A percentile compares a stretch with the other conserved stretches of the same genome.
Conservation (phyloP, 2,888 invertebrate genomes). For the Euzetes globulus region DNA sequence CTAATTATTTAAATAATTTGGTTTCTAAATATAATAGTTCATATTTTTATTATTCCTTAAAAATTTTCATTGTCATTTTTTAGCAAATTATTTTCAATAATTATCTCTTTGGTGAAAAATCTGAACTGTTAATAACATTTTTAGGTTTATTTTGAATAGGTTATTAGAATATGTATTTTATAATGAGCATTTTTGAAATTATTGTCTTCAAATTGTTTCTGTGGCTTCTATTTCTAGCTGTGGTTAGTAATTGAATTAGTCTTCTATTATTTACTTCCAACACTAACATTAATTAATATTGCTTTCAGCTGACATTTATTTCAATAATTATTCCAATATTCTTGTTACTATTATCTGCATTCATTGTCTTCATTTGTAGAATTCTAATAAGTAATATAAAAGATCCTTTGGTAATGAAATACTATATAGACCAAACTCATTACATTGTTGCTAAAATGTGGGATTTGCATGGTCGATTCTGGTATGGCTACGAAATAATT, state of each 20-base stretch:
- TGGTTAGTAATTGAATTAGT: conserved; percentile 45
- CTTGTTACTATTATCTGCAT: conserved; percentile 70
- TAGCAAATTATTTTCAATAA: too few relatives aligned
- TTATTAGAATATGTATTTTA: too few relatives aligned
- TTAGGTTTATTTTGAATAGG: too few relatives aligned
- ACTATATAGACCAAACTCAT: conserved; percentile 80
- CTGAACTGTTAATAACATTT: too few relatives aligned
- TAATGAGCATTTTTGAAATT: too few relatives aligned
- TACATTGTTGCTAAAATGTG: conserved; percentile 79
- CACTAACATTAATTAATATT: conserved; percentile 18
- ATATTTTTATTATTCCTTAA: too few relatives aligned
- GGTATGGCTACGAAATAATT: conserved; percentile 69
- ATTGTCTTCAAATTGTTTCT: conserved; percentile 46
- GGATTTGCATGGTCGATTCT: conserved; percentile 94
- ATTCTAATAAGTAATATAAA: conserved; percentile 47
- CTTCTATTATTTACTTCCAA: too few relatives aligned
- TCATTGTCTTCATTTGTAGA: conserved; percentile 77
- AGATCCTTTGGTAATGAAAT: conserved; percentile 46
- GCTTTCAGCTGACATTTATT: conserved; percentile 59
- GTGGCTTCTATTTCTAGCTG: conserved; percentile 48
- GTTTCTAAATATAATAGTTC: too few relatives aligned
- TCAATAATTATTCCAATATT: conserved; percentile 70
- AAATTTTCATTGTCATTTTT: too few relatives aligned
- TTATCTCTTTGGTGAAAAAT: too few relatives aligned
- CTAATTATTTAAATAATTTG: too few relatives aligned